Conservation (phyloP, 2,113 vertebrate genomes). For the Eolophus roseicapilla region DNA sequence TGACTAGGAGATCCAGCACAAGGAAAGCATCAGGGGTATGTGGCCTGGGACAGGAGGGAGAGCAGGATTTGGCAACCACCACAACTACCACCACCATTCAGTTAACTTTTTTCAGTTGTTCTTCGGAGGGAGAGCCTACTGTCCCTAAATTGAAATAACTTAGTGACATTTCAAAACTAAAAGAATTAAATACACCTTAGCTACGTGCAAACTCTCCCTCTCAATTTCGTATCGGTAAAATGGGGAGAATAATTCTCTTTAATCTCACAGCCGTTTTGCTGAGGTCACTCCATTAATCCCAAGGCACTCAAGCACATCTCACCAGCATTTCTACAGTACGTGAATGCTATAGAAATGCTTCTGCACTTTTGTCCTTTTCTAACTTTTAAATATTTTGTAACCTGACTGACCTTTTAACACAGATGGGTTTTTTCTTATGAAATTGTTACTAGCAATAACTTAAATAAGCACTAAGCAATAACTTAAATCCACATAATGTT, state of each 20-base stretch:
- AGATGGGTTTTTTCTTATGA: not conserved
- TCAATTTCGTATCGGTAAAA: not conserved
- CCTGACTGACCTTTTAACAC: not conserved
- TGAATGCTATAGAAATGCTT: not conserved
- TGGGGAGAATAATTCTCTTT: not conserved
- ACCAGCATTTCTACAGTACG: not conserved
- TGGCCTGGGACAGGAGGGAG: not conserved
- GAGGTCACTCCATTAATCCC: not conserved
- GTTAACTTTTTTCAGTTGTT: not conserved
- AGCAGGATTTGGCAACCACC: not conserved
- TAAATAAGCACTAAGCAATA: not conserved
- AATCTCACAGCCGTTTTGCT: not conserved
- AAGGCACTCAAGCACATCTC: not conserved
- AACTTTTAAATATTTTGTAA: not conserved
- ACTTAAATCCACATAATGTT: not conserved
- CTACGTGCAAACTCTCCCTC: not conserved
- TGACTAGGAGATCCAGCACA: not conserved
- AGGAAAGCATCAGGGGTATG: not conserved
- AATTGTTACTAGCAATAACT: not conserved
- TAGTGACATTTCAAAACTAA: not conserved
- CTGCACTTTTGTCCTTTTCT: not conserved
- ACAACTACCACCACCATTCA: not conserved
- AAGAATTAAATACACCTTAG: not conserved
- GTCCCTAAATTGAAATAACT: not conserved
- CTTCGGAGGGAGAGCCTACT: not conserved